phyloP scores from a whole-genome alignment of 2,888 invertebrate genomes.

The Podotricha telesiphe region DNA sequence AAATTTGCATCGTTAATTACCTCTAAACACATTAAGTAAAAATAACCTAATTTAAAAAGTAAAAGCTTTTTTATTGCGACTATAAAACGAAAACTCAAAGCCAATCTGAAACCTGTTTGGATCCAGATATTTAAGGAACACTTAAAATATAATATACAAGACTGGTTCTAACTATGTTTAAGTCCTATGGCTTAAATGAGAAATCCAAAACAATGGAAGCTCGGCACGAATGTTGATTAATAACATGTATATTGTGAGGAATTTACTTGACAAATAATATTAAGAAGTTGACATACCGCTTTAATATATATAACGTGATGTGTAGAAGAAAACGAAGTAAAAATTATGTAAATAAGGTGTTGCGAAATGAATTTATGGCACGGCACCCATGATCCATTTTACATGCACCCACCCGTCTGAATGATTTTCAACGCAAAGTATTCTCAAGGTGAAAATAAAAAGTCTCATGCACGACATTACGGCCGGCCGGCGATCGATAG shows the following conservation, averaged over 20 bases:
- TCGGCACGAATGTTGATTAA: not conserved
- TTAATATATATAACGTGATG: conserved; percentile 13
- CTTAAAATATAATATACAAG: conserved; percentile 39
- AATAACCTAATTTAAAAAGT: conserved; percentile 27
- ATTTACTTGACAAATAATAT: not conserved
- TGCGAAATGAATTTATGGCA: conserved; percentile 43
- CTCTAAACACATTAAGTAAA: conserved; percentile 8
- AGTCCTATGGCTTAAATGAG: conserved; percentile 3
- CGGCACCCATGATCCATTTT: conserved; percentile 46
- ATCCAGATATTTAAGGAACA: conserved; percentile 41
- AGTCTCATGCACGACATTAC: conserved; percentile 68
- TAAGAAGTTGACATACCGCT: not conserved
- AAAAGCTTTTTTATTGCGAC: conserved; percentile 28
- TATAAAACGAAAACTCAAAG: conserved; percentile 33
- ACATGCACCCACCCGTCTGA: conserved; percentile 54
- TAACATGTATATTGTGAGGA: not conserved
- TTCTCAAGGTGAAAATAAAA: conserved; percentile 73
- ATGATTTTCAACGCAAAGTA: conserved; percentile 59
- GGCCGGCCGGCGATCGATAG: conserved; percentile 65
- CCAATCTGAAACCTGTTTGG: conserved; percentile 35
- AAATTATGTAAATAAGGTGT: conserved; percentile 34
- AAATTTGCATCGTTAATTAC: conserved; percentile 13
- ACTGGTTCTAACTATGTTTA: conserved; percentile 28
- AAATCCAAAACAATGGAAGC: conserved; percentile 2
- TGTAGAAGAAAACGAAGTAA: conserved; percentile 22